Conservation (phyloP, 2,888 invertebrate genomes). For the Ectemnius lituratus region DNA sequence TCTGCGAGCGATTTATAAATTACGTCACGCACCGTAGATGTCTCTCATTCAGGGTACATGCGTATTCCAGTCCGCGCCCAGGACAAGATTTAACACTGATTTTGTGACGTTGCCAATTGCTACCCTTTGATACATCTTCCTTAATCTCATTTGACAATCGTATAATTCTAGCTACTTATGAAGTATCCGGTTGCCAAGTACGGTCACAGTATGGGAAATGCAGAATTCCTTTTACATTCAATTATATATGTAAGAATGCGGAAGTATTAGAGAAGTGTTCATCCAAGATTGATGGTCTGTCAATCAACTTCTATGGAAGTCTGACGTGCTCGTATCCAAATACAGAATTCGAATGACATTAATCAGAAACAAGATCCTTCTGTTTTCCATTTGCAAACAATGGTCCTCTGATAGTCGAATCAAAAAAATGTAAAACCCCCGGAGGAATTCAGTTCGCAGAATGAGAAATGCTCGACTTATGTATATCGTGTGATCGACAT, state of each 20-base stretch:
- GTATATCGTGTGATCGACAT: conserved; percentile 13
- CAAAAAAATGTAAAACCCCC: conserved; percentile 5
- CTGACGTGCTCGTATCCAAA: background rate
- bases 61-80: background rate
- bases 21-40: conserved; percentile 35
- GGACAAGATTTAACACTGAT: conserved; percentile 5
- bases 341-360: background rate
- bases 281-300: no score
- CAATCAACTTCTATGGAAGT: background rate
- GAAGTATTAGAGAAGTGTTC: no score
- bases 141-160: no score
- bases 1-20: conserved; percentile 49
- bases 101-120: background rate
- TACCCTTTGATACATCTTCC: background rate
- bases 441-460: background rate
- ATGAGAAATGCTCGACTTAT: conserved; percentile 23
- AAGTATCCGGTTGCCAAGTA: no score
- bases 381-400: conserved; percentile 44
- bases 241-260: no score
- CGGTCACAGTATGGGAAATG: no score
- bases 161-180: no score
- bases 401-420: conserved; percentile 1
- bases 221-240: no score
- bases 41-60: conserved; percentile 14
- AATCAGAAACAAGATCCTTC: background rate